Percentiles rank a stretch among this genome's conserved stretches.
Evolutionary conservation across 2,888 invertebrate species (phyloP).

Genomic region (Cerastis leucographa): DNA sequence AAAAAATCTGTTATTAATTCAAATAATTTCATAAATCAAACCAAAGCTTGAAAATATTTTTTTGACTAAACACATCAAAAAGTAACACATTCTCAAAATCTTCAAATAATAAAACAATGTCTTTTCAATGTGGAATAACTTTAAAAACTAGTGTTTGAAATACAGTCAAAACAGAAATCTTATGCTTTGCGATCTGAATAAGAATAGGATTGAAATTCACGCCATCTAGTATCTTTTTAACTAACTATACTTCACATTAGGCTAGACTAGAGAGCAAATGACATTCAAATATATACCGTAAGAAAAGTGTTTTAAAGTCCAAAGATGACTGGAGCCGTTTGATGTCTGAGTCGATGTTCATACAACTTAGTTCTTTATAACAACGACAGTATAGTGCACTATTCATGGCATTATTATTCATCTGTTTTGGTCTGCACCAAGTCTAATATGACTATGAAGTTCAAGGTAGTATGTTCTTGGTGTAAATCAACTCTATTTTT

Average conservation of each 20-base stretch:
- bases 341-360: neutral
- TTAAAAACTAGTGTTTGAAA: conserved; percentile 46
- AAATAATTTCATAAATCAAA: conserved; percentile 8
- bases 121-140: conserved; percentile 65
- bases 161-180: conserved; percentile 32
- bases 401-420: neutral
- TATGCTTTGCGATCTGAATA: conserved; percentile 13
- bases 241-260: neutral
- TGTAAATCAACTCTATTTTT: conserved; percentile 2
- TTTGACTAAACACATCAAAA: conserved; percentile 41
- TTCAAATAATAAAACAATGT: conserved; percentile 57
- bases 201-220: conserved; percentile 25
- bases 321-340: neutral
- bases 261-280: neutral
- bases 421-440: neutral
- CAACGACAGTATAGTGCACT: neutral
- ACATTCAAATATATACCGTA: conserved; percentile 13
- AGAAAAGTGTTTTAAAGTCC: neutral
- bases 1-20: neutral
- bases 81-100: conserved; percentile 32
- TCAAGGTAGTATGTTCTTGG: neutral
- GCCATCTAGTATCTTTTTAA: conserved; percentile 7
- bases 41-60: neutral
- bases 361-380: conserved; percentile 1
- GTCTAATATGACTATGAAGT: neutral